A percentile compares a stretch with the other conserved stretches of the same genome.
Evolutionary conservation across 2,888 invertebrate species (phyloP).

Genomic region (Carabus problematicus): DNA sequence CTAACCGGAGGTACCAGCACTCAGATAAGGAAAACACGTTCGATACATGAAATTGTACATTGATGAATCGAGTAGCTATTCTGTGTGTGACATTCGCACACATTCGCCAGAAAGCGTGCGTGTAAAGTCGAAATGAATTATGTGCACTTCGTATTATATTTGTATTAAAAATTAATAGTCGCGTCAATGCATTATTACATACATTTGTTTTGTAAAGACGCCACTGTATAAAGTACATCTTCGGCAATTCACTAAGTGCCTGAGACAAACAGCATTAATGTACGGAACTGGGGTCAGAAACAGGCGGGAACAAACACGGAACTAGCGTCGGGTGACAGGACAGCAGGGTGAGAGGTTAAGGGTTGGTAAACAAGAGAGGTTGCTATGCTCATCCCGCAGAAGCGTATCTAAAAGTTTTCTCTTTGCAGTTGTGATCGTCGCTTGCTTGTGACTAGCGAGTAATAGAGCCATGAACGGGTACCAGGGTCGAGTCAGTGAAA

Average conservation of each 20-base stretch:
- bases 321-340: conserved; percentile 22
- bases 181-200: too few species aligned
- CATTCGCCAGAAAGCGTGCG: neutral
- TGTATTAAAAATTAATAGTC: too few species aligned
- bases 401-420: conserved; percentile 34
- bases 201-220: neutral
- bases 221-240: conserved; percentile 11
- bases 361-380: conserved; percentile 32
- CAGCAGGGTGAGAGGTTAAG: conserved; percentile 13
- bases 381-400: conserved; percentile 27
- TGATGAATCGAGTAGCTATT: conserved; percentile 19
- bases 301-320: conserved; percentile 7
- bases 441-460: conserved; percentile 18
- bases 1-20: neutral
- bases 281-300: conserved; percentile 28
- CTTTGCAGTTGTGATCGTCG: conserved; percentile 26
- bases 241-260: conserved; percentile 47
- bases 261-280: conserved; percentile 46
- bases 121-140: neutral
- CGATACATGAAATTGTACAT: conserved; percentile 39
- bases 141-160: neutral
- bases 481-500: too few species aligned
- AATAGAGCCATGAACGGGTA: conserved; percentile 25
- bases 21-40: conserved; percentile 25
- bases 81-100: neutral